These are phyloP conservation scores for Clanis bilineata DNA, from an alignment of 2,888 invertebrate genomes.

Conservation along the genomic window DNA sequence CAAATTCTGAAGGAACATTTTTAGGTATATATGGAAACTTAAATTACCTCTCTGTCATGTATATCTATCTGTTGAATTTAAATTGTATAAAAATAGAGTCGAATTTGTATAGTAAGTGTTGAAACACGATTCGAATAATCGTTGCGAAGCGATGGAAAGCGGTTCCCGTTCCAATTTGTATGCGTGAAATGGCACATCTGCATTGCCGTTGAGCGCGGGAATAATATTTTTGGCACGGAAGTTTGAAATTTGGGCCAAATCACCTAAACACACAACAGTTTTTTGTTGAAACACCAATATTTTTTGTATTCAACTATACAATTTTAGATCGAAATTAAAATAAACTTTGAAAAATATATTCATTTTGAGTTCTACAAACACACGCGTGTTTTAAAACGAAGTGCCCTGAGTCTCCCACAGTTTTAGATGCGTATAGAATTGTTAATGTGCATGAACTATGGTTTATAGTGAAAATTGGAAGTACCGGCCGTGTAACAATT, in stretches of 20 bases:
- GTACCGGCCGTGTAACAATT: conserved; percentile 31
- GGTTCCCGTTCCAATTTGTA: conserved; percentile 53
- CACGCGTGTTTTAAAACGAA: conserved; percentile 36
- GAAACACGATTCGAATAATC: conserved; percentile 19
- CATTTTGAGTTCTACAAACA: conserved; percentile 35
- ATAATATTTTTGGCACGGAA: conserved; percentile 65
- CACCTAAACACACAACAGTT: conserved; percentile 27
- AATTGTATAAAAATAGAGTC: conserved; percentile 7
- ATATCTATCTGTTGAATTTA: neutral
- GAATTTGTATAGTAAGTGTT: conserved; percentile 18
- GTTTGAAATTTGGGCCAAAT: conserved; percentile 54
- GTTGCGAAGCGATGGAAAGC: conserved; percentile 19
- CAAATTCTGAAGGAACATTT: neutral
- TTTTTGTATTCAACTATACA: neutral
- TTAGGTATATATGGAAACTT: too few species aligned
- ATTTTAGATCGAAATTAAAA: conserved; percentile 14
- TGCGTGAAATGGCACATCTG: conserved; percentile 71
- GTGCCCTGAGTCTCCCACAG: conserved; percentile 40
- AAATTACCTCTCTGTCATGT: too few species aligned
- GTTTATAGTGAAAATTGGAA: conserved; percentile 36
- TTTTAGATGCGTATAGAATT: conserved; percentile 40
- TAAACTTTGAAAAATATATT: conserved; percentile 26
- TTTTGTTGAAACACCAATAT: neutral
- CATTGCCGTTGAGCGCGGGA: conserved; percentile 63
- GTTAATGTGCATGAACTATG: conserved; percentile 38